Evolutionary conservation across 1,140 invertebrate species (phyloP), one percentile per base, ranked within the genome.

Genomic region (Heliconius hermathena): DNA sequence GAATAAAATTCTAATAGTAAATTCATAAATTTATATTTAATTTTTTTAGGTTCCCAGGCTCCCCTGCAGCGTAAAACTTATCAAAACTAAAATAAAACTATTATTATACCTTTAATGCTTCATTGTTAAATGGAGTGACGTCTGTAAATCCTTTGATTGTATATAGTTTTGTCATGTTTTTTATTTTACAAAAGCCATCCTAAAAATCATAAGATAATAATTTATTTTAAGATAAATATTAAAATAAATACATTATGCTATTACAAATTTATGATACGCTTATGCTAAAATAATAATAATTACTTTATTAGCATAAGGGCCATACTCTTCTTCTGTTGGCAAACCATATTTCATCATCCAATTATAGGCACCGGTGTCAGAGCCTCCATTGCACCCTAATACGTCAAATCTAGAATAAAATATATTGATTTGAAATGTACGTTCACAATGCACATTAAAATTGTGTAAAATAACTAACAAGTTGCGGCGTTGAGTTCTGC

Each of bases 291-390:
- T 46, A 4, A 57, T 26, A 66, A 66, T 29, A 66, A 66, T 29
- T 57, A 90, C 90, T 79, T 82, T 77, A 71, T 89, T 88, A 22
- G 70, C 72, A 29, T 93, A 93, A 5, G 83, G 74, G 0, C 90
- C 89, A 54, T 93, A 93, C 76, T 90, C 90, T 33, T 84, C 87
- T 82, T 87, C 87, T 36, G 89, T 90, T 0, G 91, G 91, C 13
- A 91, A 66, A 52, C 91, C 91, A 71, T 89, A 84, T 54, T 90
- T 78, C 60, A 86, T 87, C 80, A 90, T 89, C 90, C 90, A 93
- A 9, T 86, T 81, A 49, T 91, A 93, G 29, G 89, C 89, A 38
- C 80, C 86, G 8, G 81, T 87, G 73, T 90, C 89, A 36, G 66
- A 77, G 8, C 91, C 91, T 29, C 91, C 91, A 0, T 88, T 71